These are phyloP conservation scores for Upupa epops DNA, from an alignment of 2,113 vertebrate species.

Conservation along the genomic window DNA sequence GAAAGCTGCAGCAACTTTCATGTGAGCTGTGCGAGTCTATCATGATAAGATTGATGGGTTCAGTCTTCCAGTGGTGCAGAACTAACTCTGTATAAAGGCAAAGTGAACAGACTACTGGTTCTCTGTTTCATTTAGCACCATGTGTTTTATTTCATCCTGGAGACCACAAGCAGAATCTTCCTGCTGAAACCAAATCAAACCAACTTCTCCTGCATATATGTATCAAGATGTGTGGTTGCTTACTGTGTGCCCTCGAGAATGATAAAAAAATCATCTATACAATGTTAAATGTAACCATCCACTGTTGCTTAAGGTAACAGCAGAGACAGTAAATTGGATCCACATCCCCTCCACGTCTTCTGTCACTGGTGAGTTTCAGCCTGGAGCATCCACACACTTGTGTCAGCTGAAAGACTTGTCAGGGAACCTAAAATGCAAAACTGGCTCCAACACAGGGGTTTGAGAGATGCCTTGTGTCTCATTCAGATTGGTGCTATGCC, in stretches of 20 bases:
- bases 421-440: not conserved
- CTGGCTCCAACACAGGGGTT: not conserved
- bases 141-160: not conserved
- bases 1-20: not conserved
- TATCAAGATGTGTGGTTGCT: not conserved
- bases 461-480: not conserved
- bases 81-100: fast-evolving
- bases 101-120: fast-evolving
- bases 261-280: not conserved
- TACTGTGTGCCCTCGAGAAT: not conserved
- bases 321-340: not conserved
- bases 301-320: fast-evolving
- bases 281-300: no score
- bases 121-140: fast-evolving
- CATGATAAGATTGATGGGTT: not conserved
- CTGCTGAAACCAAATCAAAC: fast-evolving
- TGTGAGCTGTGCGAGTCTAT: fast-evolving
- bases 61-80: fast-evolving
- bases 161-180: not conserved
- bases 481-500: no score
- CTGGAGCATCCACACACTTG: not conserved
- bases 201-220: fast-evolving
- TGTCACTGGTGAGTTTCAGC: not conserved
- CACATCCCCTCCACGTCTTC: fast-evolving
- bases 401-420: not conserved